Evolutionary conservation across 2,888 invertebrate species (phyloP), one percentile per base, ranked within the genome.

Genomic region (Synanthedon myopaeformis): DNA sequence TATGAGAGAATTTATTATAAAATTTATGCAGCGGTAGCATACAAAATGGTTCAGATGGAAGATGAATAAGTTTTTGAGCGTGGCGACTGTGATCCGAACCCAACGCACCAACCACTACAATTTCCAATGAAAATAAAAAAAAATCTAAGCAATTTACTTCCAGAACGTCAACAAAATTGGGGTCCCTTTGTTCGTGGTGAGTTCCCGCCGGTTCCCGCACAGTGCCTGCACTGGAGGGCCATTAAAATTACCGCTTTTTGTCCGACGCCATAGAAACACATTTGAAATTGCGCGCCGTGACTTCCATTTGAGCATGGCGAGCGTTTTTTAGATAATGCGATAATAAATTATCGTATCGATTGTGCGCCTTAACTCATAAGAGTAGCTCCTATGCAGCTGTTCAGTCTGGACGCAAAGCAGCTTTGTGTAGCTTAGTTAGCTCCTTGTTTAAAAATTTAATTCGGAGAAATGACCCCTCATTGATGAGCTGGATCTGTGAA

Each of bases 191-290:
- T 76, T 69, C 62, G 57, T 52, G 48, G 41, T 23, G 51, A 45
- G 49, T 49, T 13, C 45, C 23, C 10, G 17, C 49, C 17, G 49
- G 14, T 13, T 14, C 45, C 66, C 65, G 35, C 6, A 35, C 35
- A 35, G 35, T 35, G 35, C 35, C 10, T 10, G 35, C 35, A 35
- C 35, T 35, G 62, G 71, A 69, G 67, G 65, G 62, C 70, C 69
- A 74, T 76, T 74, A 67, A 65, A 67, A 68, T 72, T 62, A 52
- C 52, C n/a, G 55, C 66, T 69, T 72, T 74, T 71, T 73, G 65
- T 70, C 58, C 58, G 55, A 59, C 57, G 17, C 62, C 60, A 61
- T 61, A 64, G 63, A 63, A 63, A 68, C 61, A 62, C 59, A 45
- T 45, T 14, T 45, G 45, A 14, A 14, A 45, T 45, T 45, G 45